Evolutionary conservation across 2,113 vertebrate genomes (phyloP), one percentile per base, ranked within the genome.

Genomic region (Gnathonemus longibarbis): DNA sequence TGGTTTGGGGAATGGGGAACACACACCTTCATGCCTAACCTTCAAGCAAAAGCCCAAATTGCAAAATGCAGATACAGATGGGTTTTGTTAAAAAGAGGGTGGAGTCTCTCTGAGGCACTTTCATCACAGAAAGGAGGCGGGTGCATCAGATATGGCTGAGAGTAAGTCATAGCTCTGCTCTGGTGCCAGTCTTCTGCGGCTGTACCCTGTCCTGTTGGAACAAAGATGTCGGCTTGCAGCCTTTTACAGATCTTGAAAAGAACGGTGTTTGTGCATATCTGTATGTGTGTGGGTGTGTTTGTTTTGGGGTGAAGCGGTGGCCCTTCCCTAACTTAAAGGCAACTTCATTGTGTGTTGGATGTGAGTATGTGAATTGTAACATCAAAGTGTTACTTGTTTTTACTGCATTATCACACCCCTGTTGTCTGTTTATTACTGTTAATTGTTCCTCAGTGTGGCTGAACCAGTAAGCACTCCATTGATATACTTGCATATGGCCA

Each of bases 41-140:
- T 88, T 52, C 52, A 46, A 89, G 89, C 35, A 80, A 58, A 80
- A 84, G 49, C 49, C 49, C 50, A 84, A n/a, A 62, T 58, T 48
- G 27, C 52, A 45, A 21, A 24, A 80, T 35, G 17, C 58, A 74
- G 46, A 31, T 31, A 50, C 17, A 13, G 89, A 2, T 42, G 31
- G 89, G 53, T 15, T 48, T 58, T 49, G 21, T 27, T 31, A 84
- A 39, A 89, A 83, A 27, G 50, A 3, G 5, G 31, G 24, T 77
- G 21, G 49, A 17, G 19, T n/a, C 49, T 39, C 5, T 24, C 70
- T 39, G 85, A n/a, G 3, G 86, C 13, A 19, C 86, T 42, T 87
- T 87, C 86, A 87, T 56, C 84, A 27, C 3, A 50, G 84, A 31
- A 35, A 87, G 27, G 10, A 50, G 86, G 35, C 13, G n/a, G 15